Evolutionary conservation across 2,888 invertebrate genomes (phyloP).

Genomic region (Eledone cirrhosa): DNA sequence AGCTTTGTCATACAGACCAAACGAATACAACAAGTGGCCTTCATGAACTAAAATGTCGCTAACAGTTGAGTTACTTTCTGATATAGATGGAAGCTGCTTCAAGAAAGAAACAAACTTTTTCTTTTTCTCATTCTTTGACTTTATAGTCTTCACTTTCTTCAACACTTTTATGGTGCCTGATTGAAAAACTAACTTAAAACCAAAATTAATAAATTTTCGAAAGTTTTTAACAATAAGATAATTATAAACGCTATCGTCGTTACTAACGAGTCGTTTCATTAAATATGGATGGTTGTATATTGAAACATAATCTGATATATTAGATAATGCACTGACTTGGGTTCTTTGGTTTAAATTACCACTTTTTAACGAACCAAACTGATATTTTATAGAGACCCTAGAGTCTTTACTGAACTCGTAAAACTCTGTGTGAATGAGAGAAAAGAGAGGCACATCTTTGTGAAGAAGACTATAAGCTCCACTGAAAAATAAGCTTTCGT

Average conservation of each 20-base stretch:
- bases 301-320: conserved; percentile 49
- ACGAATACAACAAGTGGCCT: conserved; percentile 48
- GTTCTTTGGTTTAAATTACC: background rate
- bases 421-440: conserved; percentile 48
- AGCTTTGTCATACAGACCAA: conserved; percentile 42
- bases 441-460: conserved; percentile 46
- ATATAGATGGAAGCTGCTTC: conserved; percentile 14
- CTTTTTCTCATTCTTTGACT: background rate
- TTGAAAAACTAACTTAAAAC: conserved; percentile 47
- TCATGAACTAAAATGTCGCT: conserved; percentile 49
- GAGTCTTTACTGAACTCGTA: conserved; percentile 31
- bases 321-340: conserved; percentile 30
- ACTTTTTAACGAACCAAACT: background rate
- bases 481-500: conserved; percentile 44
- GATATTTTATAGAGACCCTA: background rate
- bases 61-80: conserved; percentile 29
- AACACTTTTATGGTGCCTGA: conserved; percentile 48
- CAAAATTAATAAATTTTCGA: conserved; percentile 39
- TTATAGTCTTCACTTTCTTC: conserved; percentile 35
- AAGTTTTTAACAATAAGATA: conserved; percentile 45
- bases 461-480: conserved; percentile 50
- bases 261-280: conserved; percentile 43
- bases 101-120: too few species aligned
- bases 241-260: conserved; percentile 44
- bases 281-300: conserved; percentile 46